Conservation (phyloP, 2,888 invertebrate species). For the Pachymerium ferrugineum region DNA sequence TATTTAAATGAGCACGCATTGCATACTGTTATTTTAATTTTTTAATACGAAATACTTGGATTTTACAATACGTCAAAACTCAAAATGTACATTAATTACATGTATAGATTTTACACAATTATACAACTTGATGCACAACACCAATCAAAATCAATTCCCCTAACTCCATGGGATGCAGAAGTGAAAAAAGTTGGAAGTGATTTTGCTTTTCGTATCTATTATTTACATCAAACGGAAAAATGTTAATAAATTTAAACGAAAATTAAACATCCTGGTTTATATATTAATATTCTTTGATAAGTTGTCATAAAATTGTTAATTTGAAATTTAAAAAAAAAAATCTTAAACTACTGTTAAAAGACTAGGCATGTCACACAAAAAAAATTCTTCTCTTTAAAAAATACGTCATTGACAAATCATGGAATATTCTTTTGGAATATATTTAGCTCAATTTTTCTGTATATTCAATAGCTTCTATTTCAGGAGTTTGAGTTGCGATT, state of each 20-base stretch:
- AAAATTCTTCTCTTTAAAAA: too few relatives aligned
- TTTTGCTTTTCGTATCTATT: not conserved
- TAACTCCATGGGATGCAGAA: not conserved
- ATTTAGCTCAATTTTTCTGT: not conserved
- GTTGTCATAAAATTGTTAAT: not conserved
- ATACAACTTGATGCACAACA: conserved; percentile 27
- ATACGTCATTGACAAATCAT: too few relatives aligned
- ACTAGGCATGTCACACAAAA: not conserved
- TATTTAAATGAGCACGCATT: not conserved
- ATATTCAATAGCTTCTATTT: not conserved
- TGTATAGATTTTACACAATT: conserved; percentile 31
- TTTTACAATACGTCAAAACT: conserved; percentile 32
- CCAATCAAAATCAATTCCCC: conserved; percentile 5
- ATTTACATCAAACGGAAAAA: conserved; percentile 17
- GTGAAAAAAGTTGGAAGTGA: too few relatives aligned
- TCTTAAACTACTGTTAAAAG: not conserved
- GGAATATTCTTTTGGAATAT: not conserved
- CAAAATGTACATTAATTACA: conserved; percentile 32
- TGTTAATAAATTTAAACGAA: not conserved
- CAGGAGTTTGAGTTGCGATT: conserved; percentile 7
- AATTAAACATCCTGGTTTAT: not conserved
- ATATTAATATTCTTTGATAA: too few relatives aligned
- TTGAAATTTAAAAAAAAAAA: not conserved
- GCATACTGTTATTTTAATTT: conserved; percentile 5
- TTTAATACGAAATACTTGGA: conserved; percentile 23